Base-by-base conservation (phyloP, 2,888 invertebrate genomes). In the Protula sp. region DNA sequence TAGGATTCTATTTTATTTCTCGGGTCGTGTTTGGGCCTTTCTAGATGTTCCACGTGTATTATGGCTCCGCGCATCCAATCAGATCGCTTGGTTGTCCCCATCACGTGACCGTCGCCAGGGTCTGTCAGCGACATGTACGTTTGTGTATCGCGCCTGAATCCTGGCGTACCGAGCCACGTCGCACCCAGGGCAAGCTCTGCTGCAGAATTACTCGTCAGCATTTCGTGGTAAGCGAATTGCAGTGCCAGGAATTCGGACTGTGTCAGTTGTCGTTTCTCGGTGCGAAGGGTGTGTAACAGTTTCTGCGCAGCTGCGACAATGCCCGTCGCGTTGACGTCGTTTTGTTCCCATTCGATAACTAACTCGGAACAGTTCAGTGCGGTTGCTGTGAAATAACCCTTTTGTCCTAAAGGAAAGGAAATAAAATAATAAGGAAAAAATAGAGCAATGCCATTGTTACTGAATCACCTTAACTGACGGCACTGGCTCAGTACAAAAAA, bases 21-120 rank as follows among this genome's bases (percentile, higher is more conserved):
- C 19, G 67, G 65, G 30, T 66, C 59, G 58, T 71, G 62, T 30
- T 59, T 54, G 3, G 71, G 71, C 19, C 68, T 58, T 58, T 71
- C 71, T n/a, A 71, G 60, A 62, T 71, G 71, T 59, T 71, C 71
- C 57, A 71, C 71, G 55, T 71, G 71, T 38, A 71, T 66, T 30
- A 71, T 71, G 53, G 71, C 68, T 19, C 71, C 71, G 56, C 63
- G 56, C 68, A 71, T 66, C 71, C 71, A 71, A 22, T 71, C 71
- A 9, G 61, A 54, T 55, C 66, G 69, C 38, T 69, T 59, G 19
- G 71, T 70, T 5, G 71, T 71, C 14, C 71, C 71, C 58, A 71
- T 58, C 27, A 70, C 66, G 54, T 71, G 71, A 2, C 71, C 71
- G 31, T 71, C 71, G 1, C 71, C 71, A 0, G 71, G 71, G 55